Percentiles rank a stretch among this genome's conserved stretches.
These are phyloP conservation scores for Ephydatia muelleri DNA, from an alignment of 37 sponge, comb jelly and placozoan genomes.

Conservation along the genomic window DNA sequence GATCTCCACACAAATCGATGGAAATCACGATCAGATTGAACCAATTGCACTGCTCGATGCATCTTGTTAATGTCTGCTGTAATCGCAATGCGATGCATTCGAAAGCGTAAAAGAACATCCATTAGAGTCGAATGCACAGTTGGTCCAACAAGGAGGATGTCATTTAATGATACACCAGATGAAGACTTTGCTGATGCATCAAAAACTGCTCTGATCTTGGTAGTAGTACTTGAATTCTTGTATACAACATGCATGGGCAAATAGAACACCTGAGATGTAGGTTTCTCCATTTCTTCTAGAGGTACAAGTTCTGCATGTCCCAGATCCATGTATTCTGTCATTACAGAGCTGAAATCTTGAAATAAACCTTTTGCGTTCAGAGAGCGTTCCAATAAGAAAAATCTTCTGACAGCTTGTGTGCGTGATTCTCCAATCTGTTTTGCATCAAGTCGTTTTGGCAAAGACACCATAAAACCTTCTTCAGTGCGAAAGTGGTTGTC, in stretches of 20 bases:
- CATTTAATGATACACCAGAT: conserved; percentile 30
- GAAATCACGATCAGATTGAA: not conserved
- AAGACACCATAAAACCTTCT: conserved; percentile 27
- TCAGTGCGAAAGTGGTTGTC: not conserved
- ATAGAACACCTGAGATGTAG: conserved; percentile 17
- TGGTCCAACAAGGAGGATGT: conserved; percentile 21
- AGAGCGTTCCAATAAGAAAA: conserved; percentile 17
- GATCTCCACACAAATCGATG: conserved; percentile 34
- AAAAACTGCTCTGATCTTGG: conserved; percentile 33
- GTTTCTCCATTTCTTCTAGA: conserved; percentile 15
- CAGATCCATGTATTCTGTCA: conserved; percentile 21
- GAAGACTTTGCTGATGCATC: conserved; percentile 32
- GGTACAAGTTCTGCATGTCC: conserved; percentile 31
- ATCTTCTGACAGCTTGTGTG: conserved; percentile 22
- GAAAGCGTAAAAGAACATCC: conserved; percentile 13
- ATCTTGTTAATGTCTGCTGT: conserved; percentile 14
- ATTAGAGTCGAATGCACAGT: conserved; percentile 14
- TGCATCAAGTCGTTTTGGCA: conserved; percentile 4
- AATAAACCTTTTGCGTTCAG: conserved; percentile 13
- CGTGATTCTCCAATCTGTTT: conserved; percentile 24
- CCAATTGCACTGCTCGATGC: conserved; percentile 11
- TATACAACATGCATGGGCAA: conserved; percentile 45
- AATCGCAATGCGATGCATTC: conserved; percentile 20
- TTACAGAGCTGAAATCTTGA: conserved; percentile 17
- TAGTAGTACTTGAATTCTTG: conserved; percentile 32